phyloP scores from a whole-genome alignment of 2,113 vertebrate genomes.

The Hippocampus barbouri region DNA sequence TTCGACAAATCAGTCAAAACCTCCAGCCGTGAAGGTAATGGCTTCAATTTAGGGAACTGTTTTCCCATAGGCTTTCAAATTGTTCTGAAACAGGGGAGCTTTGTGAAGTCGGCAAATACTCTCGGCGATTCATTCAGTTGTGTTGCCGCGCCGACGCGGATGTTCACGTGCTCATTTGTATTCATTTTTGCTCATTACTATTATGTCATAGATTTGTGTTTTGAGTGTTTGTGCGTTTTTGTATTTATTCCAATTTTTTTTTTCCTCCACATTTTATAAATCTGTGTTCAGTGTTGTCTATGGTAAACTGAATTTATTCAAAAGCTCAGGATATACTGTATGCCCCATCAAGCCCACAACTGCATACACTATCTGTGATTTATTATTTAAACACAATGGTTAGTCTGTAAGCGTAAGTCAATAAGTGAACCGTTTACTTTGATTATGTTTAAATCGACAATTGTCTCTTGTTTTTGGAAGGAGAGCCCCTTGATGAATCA shows the following conservation, averaged over 20 bases:
- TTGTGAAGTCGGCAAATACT: constrained; percentile 38
- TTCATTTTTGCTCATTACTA: constrained; percentile 31
- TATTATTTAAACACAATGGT: constrained; percentile 29
- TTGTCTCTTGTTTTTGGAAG: constrained; percentile 26
- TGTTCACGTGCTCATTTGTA: constrained; percentile 49
- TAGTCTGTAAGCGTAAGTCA: constrained; percentile 8
- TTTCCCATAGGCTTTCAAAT: constrained; percentile 66
- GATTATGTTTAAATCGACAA: not conserved
- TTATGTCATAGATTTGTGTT: constrained; percentile 1
- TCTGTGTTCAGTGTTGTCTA: constrained; percentile 22
- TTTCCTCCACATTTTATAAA: not conserved
- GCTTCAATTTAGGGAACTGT: constrained; percentile 65
- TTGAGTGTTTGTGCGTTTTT: not conserved
- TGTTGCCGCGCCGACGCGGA: constrained; percentile 81
- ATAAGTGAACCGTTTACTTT: constrained; percentile 8
- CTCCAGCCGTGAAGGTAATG: constrained; percentile 55
- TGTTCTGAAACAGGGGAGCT: constrained; percentile 62
- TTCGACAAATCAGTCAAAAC: constrained; percentile 66
- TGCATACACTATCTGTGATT: constrained; percentile 29
- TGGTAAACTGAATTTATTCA: constrained; percentile 53
- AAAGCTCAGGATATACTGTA: constrained; percentile 72
- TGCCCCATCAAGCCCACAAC: constrained; percentile 46
- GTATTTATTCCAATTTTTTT: not conserved
- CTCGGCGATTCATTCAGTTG: constrained; percentile 51
- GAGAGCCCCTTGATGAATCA: constrained; percentile 26